Base-by-base conservation (phyloP, 2,113 vertebrate genomes). In the Egretta garzetta region DNA sequence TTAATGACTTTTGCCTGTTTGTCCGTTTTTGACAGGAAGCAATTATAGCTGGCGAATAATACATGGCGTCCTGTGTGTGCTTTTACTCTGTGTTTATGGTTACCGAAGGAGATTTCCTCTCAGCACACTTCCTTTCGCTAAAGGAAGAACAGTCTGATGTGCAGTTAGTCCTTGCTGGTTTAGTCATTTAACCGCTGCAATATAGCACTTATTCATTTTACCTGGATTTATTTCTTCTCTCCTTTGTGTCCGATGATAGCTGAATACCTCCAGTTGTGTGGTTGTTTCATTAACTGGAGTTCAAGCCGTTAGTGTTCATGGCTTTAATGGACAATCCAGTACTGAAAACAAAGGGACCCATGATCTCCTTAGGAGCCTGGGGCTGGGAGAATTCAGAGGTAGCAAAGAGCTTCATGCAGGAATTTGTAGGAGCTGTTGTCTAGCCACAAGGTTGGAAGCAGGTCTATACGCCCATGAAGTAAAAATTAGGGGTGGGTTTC, bases 21-120 rank as follows among this genome's bases (percentile, higher is more conserved):
- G 91, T 90, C 73, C 91, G 71, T 93, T 95, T 91, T 79, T 94
- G 70, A 64, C 60, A 88, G 93, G 95, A 97, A 96, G 62, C 56
- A 87, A 79, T 95, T 93, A 87, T 7, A 90, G 73, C 84, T 68
- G 58, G 77, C 8, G 4, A 94, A 64, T 95, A 73, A 76, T 79
- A 67, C 1, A 2, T 64, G 7, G 84, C 1, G 6, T 95, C 73
- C 80, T 93, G 15, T 87, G 91, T 93, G 91, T 94, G 89, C 84
- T 93, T 96, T 95, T 81, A 92, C 52, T 71, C 75, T 33, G 56
- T 91, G 91, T 96, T 96, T 95, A 94, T 91, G 86, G 68, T 96
- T 95, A 91, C 70, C 4, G 2, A 41, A 97, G 80, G 88, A 88
- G 73, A 93, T 90, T 95, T 96, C 91, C 84, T 91, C 77, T 89